phyloP scores from a whole-genome alignment of 1,140 invertebrate genomes.

The Carposina sasakii region DNA sequence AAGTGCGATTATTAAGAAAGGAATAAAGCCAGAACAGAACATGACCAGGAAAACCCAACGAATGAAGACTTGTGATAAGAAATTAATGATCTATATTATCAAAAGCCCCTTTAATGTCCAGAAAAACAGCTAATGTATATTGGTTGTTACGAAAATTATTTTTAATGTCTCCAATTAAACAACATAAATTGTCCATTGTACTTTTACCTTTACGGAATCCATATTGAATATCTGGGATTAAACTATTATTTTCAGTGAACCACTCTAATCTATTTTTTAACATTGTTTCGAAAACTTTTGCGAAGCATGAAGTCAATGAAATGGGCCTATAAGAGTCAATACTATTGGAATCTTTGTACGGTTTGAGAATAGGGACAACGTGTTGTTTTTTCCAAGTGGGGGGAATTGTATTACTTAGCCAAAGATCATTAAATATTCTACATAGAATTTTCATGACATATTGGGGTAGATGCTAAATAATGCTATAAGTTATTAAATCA shows the following conservation, averaged over 20 bases:
- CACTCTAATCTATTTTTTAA: no score
- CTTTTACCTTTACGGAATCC: slow-evolving; percentile 9
- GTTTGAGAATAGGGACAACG: no score
- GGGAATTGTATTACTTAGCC: no score
- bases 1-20: neutral
- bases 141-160: neutral
- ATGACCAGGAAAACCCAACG: slow-evolving; percentile 3
- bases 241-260: neutral
- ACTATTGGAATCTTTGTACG: no score
- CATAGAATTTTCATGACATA: no score
- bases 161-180: slow-evolving; percentile 3
- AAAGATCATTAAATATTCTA: no score
- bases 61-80: slow-evolving; percentile 2
- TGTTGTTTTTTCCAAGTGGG: no score
- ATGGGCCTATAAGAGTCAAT: no score
- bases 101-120: slow-evolving; percentile 12
- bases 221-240: neutral
- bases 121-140: slow-evolving; percentile 9
- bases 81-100: slow-evolving; percentile 10
- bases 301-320: no score
- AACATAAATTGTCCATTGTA: slow-evolving; percentile 4
- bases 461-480: no score
- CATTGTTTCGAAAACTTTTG: no score
- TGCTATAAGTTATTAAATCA: no score
- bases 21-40: slow-evolving; percentile 3